These are phyloP conservation scores for Bufotes viridis DNA, from an alignment of 2,797 vertebrate species.

Conservation along the genomic window DNA sequence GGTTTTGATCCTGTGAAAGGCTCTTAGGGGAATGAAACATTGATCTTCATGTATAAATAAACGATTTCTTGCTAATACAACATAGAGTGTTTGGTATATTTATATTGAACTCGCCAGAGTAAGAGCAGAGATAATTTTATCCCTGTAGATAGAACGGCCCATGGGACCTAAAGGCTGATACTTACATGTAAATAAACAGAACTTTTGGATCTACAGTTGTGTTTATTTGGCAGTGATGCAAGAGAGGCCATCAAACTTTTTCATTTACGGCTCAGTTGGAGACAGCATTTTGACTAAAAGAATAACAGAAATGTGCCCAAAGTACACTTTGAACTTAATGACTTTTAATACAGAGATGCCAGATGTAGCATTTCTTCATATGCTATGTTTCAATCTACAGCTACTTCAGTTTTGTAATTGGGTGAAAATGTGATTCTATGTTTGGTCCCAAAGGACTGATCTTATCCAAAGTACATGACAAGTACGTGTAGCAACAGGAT, in stretches of 20 bases:
- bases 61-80: constrained; percentile 56
- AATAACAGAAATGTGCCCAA: constrained; percentile 52
- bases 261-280: constrained; percentile 51
- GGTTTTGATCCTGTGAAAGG: constrained; percentile 50
- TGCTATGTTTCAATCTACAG: background rate
- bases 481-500: background rate
- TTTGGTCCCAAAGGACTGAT: background rate
- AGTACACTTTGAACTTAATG: constrained; percentile 38
- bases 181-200: constrained; percentile 56
- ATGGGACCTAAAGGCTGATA: constrained; percentile 41
- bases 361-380: constrained; percentile 9
- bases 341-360: constrained; percentile 13
- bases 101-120: constrained; percentile 53
- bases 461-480: background rate
- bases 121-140: constrained; percentile 53
- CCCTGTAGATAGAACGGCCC: constrained; percentile 40
- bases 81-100: constrained; percentile 56
- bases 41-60: constrained; percentile 60
- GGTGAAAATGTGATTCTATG: background rate
- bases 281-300: constrained; percentile 29
- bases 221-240: constrained; percentile 56
- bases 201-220: constrained; percentile 51
- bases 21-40: constrained; percentile 42
- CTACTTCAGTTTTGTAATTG: background rate
- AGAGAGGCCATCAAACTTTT: constrained; percentile 54